Evolutionary conservation across 2,797 vertebrate species (phyloP), one percentile per base, ranked within the genome.

Genomic region (Acridotheres tristis): DNA sequence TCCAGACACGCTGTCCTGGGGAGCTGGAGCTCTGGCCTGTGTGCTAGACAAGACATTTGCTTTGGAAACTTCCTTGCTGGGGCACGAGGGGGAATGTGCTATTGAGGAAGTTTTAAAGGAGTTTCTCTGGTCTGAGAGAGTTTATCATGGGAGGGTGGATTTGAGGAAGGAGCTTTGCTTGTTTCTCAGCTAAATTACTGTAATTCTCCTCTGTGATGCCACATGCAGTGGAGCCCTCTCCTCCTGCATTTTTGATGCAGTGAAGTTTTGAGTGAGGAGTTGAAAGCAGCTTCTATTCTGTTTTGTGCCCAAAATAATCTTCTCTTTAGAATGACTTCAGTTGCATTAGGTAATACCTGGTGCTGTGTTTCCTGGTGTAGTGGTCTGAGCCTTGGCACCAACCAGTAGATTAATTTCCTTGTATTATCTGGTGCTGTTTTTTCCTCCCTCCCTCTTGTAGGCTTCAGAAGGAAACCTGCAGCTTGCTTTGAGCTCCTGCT

Each of bases 1-100:
- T 57, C 32, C 50, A 29, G 3, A 10, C 0, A 1, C 48, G 0
- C 11, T 71, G 54, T 57, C 13, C 40, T 67, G 69, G 53, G 36
- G 32, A 20, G 25, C 0, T 23, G 10, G 36, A 83, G 61, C 42
- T 71, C 62, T 36, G 50, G 25, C 16, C 9, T 26, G 7, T 5
- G 45, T 48, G 34, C 14, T 16, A 13, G 51, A 22, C 0, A 16
- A 62, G 53, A 17, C 0, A 1, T 65, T 68, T 68, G 50, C n/a
- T 80, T 69, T 77, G 61, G 83, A 43, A 55, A 50, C 10, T 85
- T 62, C 59, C 83, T 80, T 61, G 2, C 1, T 16, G 53, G 23
- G 38, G 40, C 63, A 14, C 0, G 0, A 47, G 36, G 30, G 23
- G 10, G 7, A 40, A 34, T 21, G 61, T 67, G 68, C 27, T 22